Base-by-base conservation (phyloP, 2,113 vertebrate genomes). In the Leptocoma aspasia region DNA sequence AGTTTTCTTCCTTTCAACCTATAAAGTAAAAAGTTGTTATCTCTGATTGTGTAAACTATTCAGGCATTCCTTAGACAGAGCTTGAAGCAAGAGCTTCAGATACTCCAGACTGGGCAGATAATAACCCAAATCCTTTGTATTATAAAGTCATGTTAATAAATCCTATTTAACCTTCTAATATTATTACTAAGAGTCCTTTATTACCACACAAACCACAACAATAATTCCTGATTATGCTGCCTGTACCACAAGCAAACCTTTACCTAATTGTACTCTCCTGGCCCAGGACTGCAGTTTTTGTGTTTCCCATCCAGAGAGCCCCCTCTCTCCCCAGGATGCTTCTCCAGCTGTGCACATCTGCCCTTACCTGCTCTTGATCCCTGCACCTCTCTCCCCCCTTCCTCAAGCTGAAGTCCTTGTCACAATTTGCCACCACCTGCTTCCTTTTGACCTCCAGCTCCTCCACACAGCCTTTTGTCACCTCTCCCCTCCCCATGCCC, bases 301-400 rank as follows among this genome's bases (percentile, higher is more conserved):
- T 3, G 7, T 24, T 39, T 42, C 30, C 45, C 33, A 28, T 0
- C 14, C n/a, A 9, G 13, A 37, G 1, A 35, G n/a, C 19, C 7
- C 18, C 63, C 37, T 26, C 49, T 14, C 52, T 56, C 54, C 59
- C n/a, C 79, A 66, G 47, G n/a, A 28, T 44, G 24, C 65, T 52
- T 31, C 72, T 63, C 66, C 61, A 60, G 7, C 44, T 20, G 9
- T 2, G 22, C 61, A 22, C 1, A 7, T 50, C 22, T 53, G 13
- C 47, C 35, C 8, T 64, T 7, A 16, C 23, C 3, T 3, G 17
- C 30, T 50, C 68, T 26, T 20, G 35, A 76, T 18, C 33, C 65
- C 47, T 45, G 7, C 41, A 39, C 63, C 49, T 60, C 19, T 1
- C 13, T 47, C 18, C 35, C 19, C 71, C 15, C 22, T 15, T 10